Conservation (phyloP, 2,888 invertebrate species). For the Venusia cambrica region DNA sequence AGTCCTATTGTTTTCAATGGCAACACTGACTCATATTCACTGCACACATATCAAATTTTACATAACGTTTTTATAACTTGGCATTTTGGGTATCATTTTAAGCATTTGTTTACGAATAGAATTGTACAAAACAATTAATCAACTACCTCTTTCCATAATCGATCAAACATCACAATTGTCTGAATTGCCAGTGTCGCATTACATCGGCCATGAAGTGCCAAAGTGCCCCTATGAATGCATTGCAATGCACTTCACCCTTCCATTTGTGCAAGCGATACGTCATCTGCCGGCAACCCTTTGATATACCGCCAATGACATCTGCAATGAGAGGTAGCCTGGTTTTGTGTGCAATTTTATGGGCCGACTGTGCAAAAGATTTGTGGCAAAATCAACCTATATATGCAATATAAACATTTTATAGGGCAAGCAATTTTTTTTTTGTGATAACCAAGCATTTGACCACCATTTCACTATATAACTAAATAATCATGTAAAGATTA, state of each 20-base stretch:
- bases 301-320: slow-evolving; percentile 52
- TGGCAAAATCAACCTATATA: background rate
- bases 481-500: no score
- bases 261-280: slow-evolving; percentile 73
- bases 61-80: no score
- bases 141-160: slow-evolving; percentile 16
- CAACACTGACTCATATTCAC: no score
- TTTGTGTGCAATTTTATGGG: slow-evolving; percentile 13
- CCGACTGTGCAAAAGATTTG: background rate
- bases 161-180: slow-evolving; percentile 44
- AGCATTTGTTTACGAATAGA: no score
- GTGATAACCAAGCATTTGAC: no score
- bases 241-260: slow-evolving; percentile 74
- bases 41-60: no score
- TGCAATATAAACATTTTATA: no score
- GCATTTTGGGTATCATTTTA: no score
- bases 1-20: no score
- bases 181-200: slow-evolving; percentile 65
- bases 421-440: no score
- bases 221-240: slow-evolving; percentile 77
- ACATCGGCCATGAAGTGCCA: slow-evolving; percentile 53
- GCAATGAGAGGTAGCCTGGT: slow-evolving; percentile 10
- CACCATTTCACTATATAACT: no score
- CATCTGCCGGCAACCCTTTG: slow-evolving; percentile 71
- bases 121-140: slow-evolving; percentile 16